Evolutionary conservation across 2,888 invertebrate species (phyloP), one percentile per base, ranked within the genome.

Genomic region (Lasioglossum lativentre): DNA sequence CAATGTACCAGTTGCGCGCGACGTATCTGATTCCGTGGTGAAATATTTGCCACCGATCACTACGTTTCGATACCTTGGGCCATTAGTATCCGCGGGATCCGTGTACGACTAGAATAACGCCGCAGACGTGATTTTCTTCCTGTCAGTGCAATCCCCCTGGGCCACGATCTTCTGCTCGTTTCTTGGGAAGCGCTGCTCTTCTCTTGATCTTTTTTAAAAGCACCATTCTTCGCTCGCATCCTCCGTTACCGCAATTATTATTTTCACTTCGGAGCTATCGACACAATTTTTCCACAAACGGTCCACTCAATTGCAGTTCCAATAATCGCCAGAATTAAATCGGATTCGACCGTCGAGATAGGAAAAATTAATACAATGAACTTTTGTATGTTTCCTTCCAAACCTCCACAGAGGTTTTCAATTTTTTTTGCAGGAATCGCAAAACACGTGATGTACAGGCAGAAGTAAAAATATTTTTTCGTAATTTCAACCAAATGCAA

Each of bases 1-100:
- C 59, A n/a, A 75, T 75, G 63, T 34, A 75, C 75, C 75, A 63
- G 72, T 72, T 78, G 59, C 71, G 68, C 68, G 23, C 47, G 34
- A 68, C 68, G 47, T 77, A 77, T 77, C 45, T 77, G 47, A 70
- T 34, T 68, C 45, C 38, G 38, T 19, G 68, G 27, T 47, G 68
- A 70, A 77, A 70, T 77, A 68, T 68, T 68, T 47, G 45, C 68
- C 77, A 45, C 47, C n/a, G 68, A 77, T 75, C 56, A 63, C 42
- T 30, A 42, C 45, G 56, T 42, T 45, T 75, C 63, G 75, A 75
- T 63, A 75, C 75, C 63, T 75, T 30, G 14, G 30, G 30, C 42
- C 45, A 42, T 75, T 63, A 40, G 30, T 75, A 63, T 38, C 56
- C 75, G 59, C n/a, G 63, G 12, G 27, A 75, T 63, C 30, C 75